Evolutionary conservation across 2,888 invertebrate species (phyloP).

Genomic region (Molanna angustata): DNA sequence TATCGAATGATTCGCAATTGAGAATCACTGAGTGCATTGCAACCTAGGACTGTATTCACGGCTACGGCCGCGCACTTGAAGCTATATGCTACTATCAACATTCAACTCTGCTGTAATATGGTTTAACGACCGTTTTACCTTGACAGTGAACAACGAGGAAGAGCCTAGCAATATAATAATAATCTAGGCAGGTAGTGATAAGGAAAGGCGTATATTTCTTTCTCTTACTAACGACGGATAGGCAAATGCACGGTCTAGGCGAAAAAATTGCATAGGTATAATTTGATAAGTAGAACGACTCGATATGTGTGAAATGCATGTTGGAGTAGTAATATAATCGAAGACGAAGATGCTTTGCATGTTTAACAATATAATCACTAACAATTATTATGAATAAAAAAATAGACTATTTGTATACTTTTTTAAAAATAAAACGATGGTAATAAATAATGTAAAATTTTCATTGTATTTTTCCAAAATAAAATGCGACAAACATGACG

Average conservation of each 20-base stretch:
- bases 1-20: no score
- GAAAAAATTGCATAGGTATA: slow-evolving; percentile 17
- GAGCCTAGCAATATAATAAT: slow-evolving; percentile 13
- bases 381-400: no score
- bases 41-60: slow-evolving; percentile 16
- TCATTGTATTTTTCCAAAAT: no score
- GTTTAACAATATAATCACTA: no score
- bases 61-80: slow-evolving; percentile 17
- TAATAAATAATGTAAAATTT: no score
- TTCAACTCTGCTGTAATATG: background rate
- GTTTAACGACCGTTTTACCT: slow-evolving; percentile 15
- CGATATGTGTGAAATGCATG: no score
- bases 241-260: slow-evolving; percentile 15
- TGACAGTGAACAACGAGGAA: slow-evolving; percentile 10
- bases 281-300: slow-evolving; percentile 16
- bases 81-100: background rate
- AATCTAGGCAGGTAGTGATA: slow-evolving; percentile 10
- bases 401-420: no score
- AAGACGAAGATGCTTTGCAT: no score
- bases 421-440: no score
- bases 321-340: no score
- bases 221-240: slow-evolving; percentile 1
- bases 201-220: slow-evolving; percentile 6
- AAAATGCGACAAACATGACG: no score
- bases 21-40: slow-evolving; percentile 6